phyloP scores from a whole-genome alignment of 2,797 vertebrate genomes.

The Lithobates sylvaticus region DNA sequence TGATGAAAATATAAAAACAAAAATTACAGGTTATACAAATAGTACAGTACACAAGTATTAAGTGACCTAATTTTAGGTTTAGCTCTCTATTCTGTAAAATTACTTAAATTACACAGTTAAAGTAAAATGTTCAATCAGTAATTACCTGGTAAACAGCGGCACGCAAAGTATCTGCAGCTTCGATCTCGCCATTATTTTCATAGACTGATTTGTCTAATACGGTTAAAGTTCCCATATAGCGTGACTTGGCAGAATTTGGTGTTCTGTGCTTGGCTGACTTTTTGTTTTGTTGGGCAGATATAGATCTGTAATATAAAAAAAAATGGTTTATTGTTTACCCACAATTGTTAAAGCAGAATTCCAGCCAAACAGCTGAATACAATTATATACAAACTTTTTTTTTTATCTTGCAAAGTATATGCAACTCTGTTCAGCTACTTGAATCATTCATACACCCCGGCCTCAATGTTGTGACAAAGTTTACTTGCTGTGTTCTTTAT shows the following conservation, averaged over 20 bases:
- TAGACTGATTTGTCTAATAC: constrained; percentile 79
- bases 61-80: neutral
- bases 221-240: constrained; percentile 86
- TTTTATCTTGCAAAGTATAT: too few species aligned
- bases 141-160: constrained; percentile 91
- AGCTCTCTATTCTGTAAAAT: neutral
- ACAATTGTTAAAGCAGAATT: neutral
- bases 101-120: neutral
- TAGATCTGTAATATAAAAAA: constrained; percentile 71
- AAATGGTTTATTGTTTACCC: neutral
- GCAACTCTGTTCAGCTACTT: too few species aligned
- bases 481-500: too few species aligned
- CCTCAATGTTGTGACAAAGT: too few species aligned
- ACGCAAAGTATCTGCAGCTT: constrained; percentile 82
- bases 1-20: neutral
- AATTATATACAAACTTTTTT: too few species aligned
- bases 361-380: neutral
- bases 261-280: neutral
- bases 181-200: constrained; percentile 73
- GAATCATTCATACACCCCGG: too few species aligned
- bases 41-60: neutral
- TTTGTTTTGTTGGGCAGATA: constrained; percentile 64
- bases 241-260: constrained; percentile 72
- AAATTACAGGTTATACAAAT: constrained; percentile 27
- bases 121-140: neutral